Conservation (phyloP, 2,797 vertebrate genomes). For the Merluccius polli region DNA sequence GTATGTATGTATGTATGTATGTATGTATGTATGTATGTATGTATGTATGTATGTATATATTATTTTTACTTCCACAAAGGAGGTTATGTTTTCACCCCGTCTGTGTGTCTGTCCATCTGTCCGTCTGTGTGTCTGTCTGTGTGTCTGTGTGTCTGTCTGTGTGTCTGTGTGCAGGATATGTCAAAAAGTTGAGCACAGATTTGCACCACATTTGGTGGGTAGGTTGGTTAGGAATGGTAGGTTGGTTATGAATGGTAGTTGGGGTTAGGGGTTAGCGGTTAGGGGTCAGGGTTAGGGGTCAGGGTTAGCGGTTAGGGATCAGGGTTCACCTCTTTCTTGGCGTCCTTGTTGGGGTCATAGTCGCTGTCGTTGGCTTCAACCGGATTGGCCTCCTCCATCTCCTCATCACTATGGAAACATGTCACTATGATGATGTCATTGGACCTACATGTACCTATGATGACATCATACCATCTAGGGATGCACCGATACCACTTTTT, state of each 20-base stretch:
- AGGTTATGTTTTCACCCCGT: too few species aligned
- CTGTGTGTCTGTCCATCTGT: too few species aligned
- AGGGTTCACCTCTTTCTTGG: constrained; percentile 90
- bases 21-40: background rate
- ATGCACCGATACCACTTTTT: too few species aligned
- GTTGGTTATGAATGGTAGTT: too few species aligned
- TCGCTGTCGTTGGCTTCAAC: constrained; percentile 92
- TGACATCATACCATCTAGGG: background rate
- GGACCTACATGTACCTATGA: background rate
- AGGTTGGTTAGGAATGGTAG: too few species aligned
- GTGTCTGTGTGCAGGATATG: too few species aligned
- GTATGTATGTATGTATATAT: too few species aligned
- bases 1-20: background rate
- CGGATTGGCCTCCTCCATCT: constrained; percentile 88
- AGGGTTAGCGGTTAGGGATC: background rate
- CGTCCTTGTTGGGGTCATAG: constrained; percentile 95
- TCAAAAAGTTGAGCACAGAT: too few species aligned
- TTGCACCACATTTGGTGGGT: too few species aligned
- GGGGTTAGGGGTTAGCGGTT: background rate
- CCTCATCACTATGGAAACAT: constrained; percentile 84
- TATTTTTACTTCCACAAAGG: too few species aligned
- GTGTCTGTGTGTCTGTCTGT: background rate
- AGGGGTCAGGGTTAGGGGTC: background rate
- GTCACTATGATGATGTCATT: background rate
- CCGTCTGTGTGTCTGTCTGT: background rate